A percentile compares a stretch with the other conserved stretches of the same genome.
These are phyloP conservation scores for Xenopus laevis DNA, from an alignment of 2,113 vertebrate species.

Conservation along the genomic window DNA sequence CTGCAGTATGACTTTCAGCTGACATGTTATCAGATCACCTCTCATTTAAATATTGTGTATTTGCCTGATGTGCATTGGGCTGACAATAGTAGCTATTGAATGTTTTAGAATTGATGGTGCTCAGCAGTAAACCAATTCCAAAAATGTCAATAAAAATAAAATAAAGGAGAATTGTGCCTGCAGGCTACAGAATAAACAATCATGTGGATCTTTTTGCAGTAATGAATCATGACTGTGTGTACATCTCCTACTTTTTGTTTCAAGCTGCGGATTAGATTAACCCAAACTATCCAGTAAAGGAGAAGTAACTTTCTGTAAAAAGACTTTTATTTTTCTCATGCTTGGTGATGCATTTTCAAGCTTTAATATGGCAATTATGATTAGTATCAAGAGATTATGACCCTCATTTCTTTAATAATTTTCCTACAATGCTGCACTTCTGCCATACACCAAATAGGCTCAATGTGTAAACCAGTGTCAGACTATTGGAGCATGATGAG, in stretches of 20 bases:
- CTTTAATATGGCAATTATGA: background rate
- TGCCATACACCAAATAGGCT: no score
- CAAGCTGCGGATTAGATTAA: conserved; percentile 22
- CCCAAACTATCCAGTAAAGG: conserved; percentile 5
- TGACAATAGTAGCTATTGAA: conserved; percentile 45
- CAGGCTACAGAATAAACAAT: conserved; percentile 38
- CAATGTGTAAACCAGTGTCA: no score
- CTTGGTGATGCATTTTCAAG: background rate
- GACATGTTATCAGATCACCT: conserved; percentile 46
- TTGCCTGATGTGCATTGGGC: conserved; percentile 44
- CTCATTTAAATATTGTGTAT: conserved; percentile 46
- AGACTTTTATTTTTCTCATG: background rate
- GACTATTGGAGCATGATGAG: no score
- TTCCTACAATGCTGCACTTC: no score
- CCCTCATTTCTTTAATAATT: no score
- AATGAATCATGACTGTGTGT: conserved; percentile 40
- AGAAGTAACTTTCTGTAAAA: conserved; percentile 10
- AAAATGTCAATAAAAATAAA: conserved; percentile 47
- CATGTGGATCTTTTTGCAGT: conserved; percentile 37
- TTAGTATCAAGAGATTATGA: background rate
- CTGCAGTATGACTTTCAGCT: conserved; percentile 42
- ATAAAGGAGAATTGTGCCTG: conserved; percentile 46
- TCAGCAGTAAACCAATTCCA: conserved; percentile 47
- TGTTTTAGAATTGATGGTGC: conserved; percentile 46
- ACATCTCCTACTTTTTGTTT: conserved; percentile 16